These are phyloP conservation scores for Osmerus eperlanus DNA, from an alignment of 2,113 vertebrate species.

Conservation along the genomic window DNA sequence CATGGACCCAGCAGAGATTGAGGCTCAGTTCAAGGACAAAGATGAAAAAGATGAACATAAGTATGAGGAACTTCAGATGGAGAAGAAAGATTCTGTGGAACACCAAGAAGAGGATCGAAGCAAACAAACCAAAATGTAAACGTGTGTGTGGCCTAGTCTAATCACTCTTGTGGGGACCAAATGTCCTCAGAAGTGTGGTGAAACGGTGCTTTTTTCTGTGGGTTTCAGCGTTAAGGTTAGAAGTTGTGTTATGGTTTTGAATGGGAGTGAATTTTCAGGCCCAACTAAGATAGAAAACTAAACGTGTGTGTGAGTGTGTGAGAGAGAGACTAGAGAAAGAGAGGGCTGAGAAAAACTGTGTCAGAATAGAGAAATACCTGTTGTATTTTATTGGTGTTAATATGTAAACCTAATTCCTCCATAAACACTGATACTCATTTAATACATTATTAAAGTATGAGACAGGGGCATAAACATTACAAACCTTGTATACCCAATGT, in stretches of 20 bases:
- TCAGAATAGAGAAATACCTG: background rate
- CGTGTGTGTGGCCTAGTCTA: background rate
- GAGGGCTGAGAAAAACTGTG: background rate
- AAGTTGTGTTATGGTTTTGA: no score
- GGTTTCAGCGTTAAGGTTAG: no score
- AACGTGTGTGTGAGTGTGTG: background rate
- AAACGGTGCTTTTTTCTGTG: no score
- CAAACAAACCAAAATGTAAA: conserved; percentile 70
- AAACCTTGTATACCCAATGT: no score
- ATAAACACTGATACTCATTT: no score
- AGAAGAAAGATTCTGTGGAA: conserved; percentile 23
- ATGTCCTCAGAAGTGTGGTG: no score
- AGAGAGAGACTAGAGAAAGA: background rate
- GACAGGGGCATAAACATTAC: no score
- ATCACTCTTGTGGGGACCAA: no score
- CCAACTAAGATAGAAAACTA: no score
- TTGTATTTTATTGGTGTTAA: conserved; percentile 2
- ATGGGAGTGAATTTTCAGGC: no score
- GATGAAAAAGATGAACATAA: conserved; percentile 44
- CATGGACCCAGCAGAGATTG: conserved; percentile 80
- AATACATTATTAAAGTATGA: no score
- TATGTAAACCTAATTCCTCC: background rate
- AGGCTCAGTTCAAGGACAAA: conserved; percentile 77
- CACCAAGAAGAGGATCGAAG: background rate
- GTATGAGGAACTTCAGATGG: conserved; percentile 12